These are phyloP conservation scores for Tetramorium simillimum DNA, from an alignment of 1,140 invertebrate genomes.

Conservation along the genomic window DNA sequence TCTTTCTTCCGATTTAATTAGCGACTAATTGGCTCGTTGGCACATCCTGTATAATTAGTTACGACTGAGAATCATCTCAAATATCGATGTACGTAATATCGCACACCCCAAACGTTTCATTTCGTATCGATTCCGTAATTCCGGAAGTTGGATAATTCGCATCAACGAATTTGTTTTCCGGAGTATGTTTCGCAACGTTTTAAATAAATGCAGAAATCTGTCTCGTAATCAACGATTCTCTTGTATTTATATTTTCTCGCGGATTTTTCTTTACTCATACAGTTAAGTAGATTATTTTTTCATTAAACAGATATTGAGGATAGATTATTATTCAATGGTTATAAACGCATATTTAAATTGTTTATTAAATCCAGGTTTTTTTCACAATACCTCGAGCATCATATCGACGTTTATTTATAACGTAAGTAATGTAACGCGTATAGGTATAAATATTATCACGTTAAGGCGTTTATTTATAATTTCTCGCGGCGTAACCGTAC, in stretches of 20 bases:
- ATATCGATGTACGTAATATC: conserved; percentile 44
- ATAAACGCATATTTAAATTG: neutral
- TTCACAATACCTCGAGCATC: neutral
- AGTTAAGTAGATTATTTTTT: neutral
- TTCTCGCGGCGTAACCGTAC: neutral
- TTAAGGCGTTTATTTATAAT: conserved; percentile 22
- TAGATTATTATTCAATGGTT: neutral
- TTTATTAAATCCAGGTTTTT: neutral
- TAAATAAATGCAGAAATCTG: neutral
- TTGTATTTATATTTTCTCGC: neutral
- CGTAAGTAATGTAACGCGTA: neutral
- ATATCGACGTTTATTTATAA: neutral
- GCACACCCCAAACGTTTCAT: neutral
- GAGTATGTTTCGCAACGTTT: neutral
- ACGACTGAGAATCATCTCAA: neutral
- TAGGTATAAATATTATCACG: neutral
- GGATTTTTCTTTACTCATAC: neutral
- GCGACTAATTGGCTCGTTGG: neutral
- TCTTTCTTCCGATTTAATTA: neutral
- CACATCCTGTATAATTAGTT: neutral
- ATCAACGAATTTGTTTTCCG: neutral
- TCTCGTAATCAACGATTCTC: neutral
- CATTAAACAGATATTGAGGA: neutral
- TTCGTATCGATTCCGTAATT: conserved; percentile 5
- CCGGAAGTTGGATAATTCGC: neutral